Evolutionary conservation across 2,797 vertebrate species (phyloP).

Genomic region (Myiotriccus ornatus): DNA sequence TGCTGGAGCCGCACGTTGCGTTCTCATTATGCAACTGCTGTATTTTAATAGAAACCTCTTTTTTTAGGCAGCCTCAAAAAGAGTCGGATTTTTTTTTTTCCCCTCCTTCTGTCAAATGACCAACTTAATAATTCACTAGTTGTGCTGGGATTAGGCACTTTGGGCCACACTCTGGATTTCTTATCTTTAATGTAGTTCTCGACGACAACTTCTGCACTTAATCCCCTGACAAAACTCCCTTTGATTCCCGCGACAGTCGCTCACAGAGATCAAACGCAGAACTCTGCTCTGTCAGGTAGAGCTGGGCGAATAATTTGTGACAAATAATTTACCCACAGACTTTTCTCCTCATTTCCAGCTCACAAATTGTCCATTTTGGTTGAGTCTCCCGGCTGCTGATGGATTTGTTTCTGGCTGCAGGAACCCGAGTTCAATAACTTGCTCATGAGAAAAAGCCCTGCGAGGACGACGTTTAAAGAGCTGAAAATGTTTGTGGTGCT

Average conservation of each 20-base stretch:
- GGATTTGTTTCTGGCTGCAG: slow-evolving; percentile 15
- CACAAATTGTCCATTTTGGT: not conserved
- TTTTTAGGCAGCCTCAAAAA: slow-evolving; percentile 47
- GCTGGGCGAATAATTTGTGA: slow-evolving; percentile 52
- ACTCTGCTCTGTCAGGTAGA: slow-evolving; percentile 66
- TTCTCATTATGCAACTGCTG: slow-evolving; percentile 35
- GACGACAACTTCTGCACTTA: slow-evolving; percentile 65
- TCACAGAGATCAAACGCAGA: slow-evolving; percentile 60
- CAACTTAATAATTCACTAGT: slow-evolving; percentile 68
- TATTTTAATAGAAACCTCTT: slow-evolving; percentile 51
- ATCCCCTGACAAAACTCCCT: slow-evolving; percentile 71
- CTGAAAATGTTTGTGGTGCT: not conserved
- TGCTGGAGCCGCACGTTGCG: not conserved
- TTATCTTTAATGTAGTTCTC: slow-evolving; percentile 69
- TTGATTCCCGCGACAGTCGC: slow-evolving; percentile 63
- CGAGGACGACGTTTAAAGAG: not conserved
- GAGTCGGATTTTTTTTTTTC: not conserved
- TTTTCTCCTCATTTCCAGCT: slow-evolving; percentile 33
- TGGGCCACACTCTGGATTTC: slow-evolving; percentile 68
- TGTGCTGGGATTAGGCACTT: slow-evolving; percentile 69
- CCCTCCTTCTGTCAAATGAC: slow-evolving; percentile 64
- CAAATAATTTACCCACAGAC: slow-evolving; percentile 64
- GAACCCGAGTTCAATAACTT: not conserved
- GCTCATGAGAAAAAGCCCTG: not conserved
- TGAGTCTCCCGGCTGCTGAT: not conserved